Conservation (phyloP, 2,888 invertebrate species). For the Clostera curtula region DNA sequence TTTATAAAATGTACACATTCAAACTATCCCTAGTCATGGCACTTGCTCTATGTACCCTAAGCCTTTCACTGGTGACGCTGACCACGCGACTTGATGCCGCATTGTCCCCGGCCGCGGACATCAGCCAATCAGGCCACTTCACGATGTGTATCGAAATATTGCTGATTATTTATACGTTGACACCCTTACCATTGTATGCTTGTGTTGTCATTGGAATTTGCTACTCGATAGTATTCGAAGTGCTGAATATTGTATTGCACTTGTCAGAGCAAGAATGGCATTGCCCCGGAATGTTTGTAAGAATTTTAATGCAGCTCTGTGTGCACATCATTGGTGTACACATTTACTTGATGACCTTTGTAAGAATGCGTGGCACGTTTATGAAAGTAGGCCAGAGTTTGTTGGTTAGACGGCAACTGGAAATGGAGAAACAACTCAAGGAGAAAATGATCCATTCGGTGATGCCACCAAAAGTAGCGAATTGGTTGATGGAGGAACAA, state of each 20-base stretch:
- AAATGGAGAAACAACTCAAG: slow-evolving; percentile 94
- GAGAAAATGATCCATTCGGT: slow-evolving; percentile 98
- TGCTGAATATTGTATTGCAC: slow-evolving; percentile 76
- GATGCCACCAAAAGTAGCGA: slow-evolving; percentile 96
- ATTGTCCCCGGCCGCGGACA: slow-evolving; percentile 70
- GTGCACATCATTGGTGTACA: slow-evolving; percentile 95
- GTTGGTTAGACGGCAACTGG: slow-evolving; percentile 90
- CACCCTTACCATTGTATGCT: slow-evolving; percentile 92
- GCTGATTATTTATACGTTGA: slow-evolving; percentile 92
- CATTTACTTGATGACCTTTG: slow-evolving; percentile 93
- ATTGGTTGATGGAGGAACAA: slow-evolving; percentile 87
- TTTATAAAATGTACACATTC: slow-evolving; percentile 80
- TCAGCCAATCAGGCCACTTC: slow-evolving; percentile 88
- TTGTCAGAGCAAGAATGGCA: slow-evolving; percentile 68
- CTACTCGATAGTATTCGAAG: slow-evolving; percentile 92
- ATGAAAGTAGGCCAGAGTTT: slow-evolving; percentile 97
- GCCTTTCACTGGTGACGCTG: slow-evolving; percentile 78
- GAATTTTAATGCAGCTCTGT: slow-evolving; percentile 88
- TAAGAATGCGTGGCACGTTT: slow-evolving; percentile 95
- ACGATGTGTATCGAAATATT: slow-evolving; percentile 90
- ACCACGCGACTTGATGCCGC: slow-evolving; percentile 69
- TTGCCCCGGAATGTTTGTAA: slow-evolving; percentile 77
- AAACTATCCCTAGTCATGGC: slow-evolving; percentile 84
- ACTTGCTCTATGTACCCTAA: slow-evolving; percentile 79
- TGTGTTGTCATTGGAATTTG: slow-evolving; percentile 85